Base-by-base conservation (phyloP, 2,888 invertebrate species). In the Strigamia maritima region DNA sequence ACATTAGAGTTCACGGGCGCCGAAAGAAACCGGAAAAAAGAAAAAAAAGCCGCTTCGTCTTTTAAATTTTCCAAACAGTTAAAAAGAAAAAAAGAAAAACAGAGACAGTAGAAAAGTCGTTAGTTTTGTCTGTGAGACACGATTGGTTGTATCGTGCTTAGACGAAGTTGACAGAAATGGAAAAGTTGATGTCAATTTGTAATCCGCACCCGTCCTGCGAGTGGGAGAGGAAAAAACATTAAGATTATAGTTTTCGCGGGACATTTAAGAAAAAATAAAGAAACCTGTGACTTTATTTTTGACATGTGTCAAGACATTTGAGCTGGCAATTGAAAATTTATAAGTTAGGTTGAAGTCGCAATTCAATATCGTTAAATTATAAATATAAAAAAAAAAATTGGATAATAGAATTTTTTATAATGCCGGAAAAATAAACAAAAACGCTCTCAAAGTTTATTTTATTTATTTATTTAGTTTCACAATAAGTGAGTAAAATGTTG, bases 341-440 rank as follows among this genome's bases (percentile, higher is more conserved):
- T 70, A 70, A 70, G 26, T 26, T n/a, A 70, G 70, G 70, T 70
- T 70, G 70, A 70, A 70, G 70, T 70, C 28, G 28, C 70, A 70
- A 70, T 70, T 70, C 70, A 70, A 70, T 70, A 70, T 70, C 70
- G 70, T 70, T 70, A 70, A 70, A 70, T 70, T 70, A 70, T 70
- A 28, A 26, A 70, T 70, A 26, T 35, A 35, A 6, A 35, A 35
- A 44, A 44, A 60, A 70, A 70, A 28, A 70, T 70, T 70, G 70
- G 70, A 70, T 70, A 70, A 70, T 70, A 70, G 70, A 70, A 70
- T 70, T 70, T 70, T 70, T 70, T 70, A 70, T 70, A 70, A 70
- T 60, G 10, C 6, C 6, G 19, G 19, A 60, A 60, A 60, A 1
- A 60, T 3, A 49, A 49, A 49, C 49, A 19, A 2, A 49, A 12